Evolutionary conservation across 2,113 vertebrate species (phyloP), one percentile per base, ranked within the genome.

Genomic region (Pholis gunnellus): DNA sequence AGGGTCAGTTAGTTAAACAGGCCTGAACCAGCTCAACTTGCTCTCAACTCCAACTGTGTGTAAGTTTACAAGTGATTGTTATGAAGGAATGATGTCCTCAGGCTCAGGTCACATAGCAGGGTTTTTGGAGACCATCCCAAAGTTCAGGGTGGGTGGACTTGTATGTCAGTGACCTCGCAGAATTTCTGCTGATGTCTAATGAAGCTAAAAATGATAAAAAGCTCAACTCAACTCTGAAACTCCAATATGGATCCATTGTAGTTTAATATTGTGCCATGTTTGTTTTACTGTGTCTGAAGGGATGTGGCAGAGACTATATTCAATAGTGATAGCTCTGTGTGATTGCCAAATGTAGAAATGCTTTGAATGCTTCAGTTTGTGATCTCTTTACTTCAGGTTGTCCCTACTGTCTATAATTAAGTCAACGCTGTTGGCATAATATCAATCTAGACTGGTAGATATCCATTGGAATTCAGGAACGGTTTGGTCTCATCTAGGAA

Each of bases 31-130:
- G 78, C 29, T 75, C 57, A 52, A 17, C 6, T 44, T 18, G 54
- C 59, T 44, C 17, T n/a, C 7, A 9, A 15, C 48, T 48, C 5
- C 25, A 52, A 59, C 27, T 60, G 57, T 60, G 57, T 60, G 6
- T 59, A 59, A 1, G 31, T 34, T 6, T n/a, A 25, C 64, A 27
- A 40, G 42, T 29, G 22, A 48, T 82, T 52, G n/a, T 25, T 20
- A 31, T 29, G 20, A 73, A 65, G 36, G 80, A 85, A 77, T 38
- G 71, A 42, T 78, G 25, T 79, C 69, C 65, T 84, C n/a, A 84
- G 83, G 78, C 81, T 77, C 56, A 89, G 64, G 75, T 87, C 83
- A 82, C 57, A 81, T 64, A 73, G 71, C 81, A 75, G 22, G 22
- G 22, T 50, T 38, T 83, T 38, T 9, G 56, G 27, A 79, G 27